Base-by-base conservation (phyloP, 64 coral and sea anemone genomes). In the Actinia tenebrosa region DNA sequence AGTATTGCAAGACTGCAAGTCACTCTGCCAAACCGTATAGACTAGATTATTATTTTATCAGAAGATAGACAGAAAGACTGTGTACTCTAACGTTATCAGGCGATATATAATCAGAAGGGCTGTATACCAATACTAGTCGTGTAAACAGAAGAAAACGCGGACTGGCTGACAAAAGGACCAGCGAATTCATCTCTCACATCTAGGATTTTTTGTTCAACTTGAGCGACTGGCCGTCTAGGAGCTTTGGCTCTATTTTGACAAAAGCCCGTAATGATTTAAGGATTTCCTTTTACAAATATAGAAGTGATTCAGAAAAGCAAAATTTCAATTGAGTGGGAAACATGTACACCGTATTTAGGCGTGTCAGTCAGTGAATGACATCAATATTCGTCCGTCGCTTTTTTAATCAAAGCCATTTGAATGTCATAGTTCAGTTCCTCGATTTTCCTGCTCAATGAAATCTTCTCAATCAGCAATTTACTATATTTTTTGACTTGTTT, bases 191-290 rank as follows among this genome's bases (percentile, higher is more conserved):
- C 69, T 9, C 19, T 42, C 22, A 13, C 7, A 37, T 72, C n/a
- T 30, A 0, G 8, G 68, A 13, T 27, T 37, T 72, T 72, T 72
- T 25, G 23, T 23, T 72, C 68, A 72, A 30, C 69, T 69, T 69
- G 69, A 75, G 69, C 69, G 69, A 75, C 69, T 75, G 27, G 69
- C 69, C 69, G 69, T 37, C 69, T 14, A 75, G 69, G 69, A 75
- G 42, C 27, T 75, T 75, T 75, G n/a, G 69, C 26, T 75, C 26
- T 42, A 10, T 42, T 42, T 30, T 75, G 69, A 37, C 69, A 75
- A 14, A 75, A 75, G 13, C 4, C 0, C n/a, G 7, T 75, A 15
- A 26, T 1, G 3, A 7, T 7, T n/a, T 50, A 50, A 75, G 42
- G 11, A 26, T 9, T 25, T n/a, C 13, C 25, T 42, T 75, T 72